Base-by-base conservation (phyloP, 1,140 invertebrate genomes). In the Papilio machaon region DNA sequence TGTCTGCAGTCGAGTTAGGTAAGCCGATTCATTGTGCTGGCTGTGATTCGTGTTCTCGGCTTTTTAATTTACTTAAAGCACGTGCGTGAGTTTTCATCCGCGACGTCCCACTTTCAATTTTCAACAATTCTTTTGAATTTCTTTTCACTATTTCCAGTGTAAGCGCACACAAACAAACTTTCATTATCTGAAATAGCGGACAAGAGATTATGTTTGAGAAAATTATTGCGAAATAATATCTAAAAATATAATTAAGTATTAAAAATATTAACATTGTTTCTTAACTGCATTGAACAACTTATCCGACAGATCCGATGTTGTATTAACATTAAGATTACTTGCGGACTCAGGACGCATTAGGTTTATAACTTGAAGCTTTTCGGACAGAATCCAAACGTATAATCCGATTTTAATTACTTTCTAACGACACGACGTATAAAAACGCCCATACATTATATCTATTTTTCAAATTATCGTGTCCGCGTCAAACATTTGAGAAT, bases 51-150 rank as follows among this genome's bases (percentile, higher is more conserved):
- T n/a, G 10, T 30, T 70, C 30, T 70, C 13, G 15, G 30, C 64
- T 70, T 70, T 70, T 70, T 70, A 58, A 58, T 58, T 64, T 35
- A 13, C 30, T 70, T 70, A 35, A 11, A 35, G 11, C 11, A 15
- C 23, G 64, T 35, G 13, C 64, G 10, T 35, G 52, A 13, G 52
- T 17, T 54, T 70, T 70, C 64, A 70, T 11, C 35, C 23, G 11
- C 64, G 30, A 38, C 30, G 64, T 70, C 64, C 64, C 15, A 70
- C 23, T 70, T 70, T 70, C 64, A 70, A 70, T 70, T 70, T 70
- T 70, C 13, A 70, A 70, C 64, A 70, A 70, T 70, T 70, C 64
- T 70, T 70, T 70, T 30, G 60, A 64, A 64, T 64, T 64, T 64
- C 60, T 64, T 64, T 30, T 70, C 30, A 70, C 64, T 70, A 30